Evolutionary conservation across 2,797 vertebrate genomes (phyloP).

Genomic region (Bovichtus diacanthus): DNA sequence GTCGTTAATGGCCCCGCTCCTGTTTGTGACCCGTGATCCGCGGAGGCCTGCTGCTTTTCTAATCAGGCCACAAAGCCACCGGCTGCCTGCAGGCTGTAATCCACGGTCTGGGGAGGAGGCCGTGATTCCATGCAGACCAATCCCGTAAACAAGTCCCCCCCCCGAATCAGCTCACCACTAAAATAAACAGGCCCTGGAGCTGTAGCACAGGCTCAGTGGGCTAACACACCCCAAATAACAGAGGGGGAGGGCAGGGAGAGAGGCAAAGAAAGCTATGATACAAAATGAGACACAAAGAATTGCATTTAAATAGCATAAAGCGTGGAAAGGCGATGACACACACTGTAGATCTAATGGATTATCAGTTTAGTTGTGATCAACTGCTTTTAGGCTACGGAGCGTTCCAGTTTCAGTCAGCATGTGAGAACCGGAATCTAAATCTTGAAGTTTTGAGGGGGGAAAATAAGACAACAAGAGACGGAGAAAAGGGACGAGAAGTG

Average conservation of each 20-base stretch:
- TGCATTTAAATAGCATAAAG: neutral
- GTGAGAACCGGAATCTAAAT: neutral
- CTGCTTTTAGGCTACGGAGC: neutral
- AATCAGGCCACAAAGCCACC: constrained; percentile 81
- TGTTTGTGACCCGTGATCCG: constrained; percentile 64
- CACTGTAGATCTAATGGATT: neutral
- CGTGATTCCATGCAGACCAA: constrained; percentile 72
- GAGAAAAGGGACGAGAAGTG: neutral
- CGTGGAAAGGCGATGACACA: neutral
- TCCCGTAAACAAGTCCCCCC: constrained; percentile 72
- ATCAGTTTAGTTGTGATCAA: neutral
- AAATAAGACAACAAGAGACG: neutral
- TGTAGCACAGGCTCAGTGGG: constrained; percentile 35
- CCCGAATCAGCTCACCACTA: constrained; percentile 69
- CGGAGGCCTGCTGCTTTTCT: constrained; percentile 61
- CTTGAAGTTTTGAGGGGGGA: neutral
- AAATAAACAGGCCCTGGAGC: constrained; percentile 73
- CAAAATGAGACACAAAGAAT: constrained; percentile 11
- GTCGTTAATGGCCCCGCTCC: constrained; percentile 80
- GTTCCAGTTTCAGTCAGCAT: neutral
- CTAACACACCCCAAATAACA: constrained; percentile 32
- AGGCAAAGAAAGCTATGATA: neutral
- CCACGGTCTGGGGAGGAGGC: constrained; percentile 67
- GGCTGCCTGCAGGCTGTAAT: constrained; percentile 71
- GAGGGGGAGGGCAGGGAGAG: neutral